Evolutionary conservation across 2,888 invertebrate species (phyloP).

Genomic region (Pegoplata infirma): DNA sequence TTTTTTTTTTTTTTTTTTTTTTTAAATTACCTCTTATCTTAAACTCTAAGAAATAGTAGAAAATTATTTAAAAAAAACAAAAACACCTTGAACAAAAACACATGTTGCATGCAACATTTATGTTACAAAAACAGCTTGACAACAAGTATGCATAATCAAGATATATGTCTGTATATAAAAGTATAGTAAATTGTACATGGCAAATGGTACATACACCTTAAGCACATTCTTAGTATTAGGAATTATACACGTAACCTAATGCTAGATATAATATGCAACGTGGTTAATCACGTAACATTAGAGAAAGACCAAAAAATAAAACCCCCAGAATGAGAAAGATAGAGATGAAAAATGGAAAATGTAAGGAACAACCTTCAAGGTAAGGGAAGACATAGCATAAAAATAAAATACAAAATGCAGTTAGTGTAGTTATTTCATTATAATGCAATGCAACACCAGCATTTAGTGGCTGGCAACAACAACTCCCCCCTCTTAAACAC

Average conservation of each 20-base stretch:
- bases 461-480: no score
- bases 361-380: conserved; percentile 14
- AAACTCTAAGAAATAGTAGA: not conserved
- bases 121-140: conserved; percentile 41
- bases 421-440: not conserved
- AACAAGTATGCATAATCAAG: conserved; percentile 30
- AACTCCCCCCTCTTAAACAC: no score
- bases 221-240: not conserved
- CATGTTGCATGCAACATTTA: conserved; percentile 54
- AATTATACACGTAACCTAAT: conserved; percentile 43
- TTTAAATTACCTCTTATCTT: not conserved
- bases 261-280: conserved; percentile 44
- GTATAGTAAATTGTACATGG: no score
- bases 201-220: not conserved
- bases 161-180: no score
- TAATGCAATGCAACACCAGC: not conserved
- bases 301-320: conserved; percentile 3
- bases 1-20: no score
- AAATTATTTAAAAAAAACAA: conserved; percentile 1
- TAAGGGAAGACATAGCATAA: no score
- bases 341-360: not conserved
- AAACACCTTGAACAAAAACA: conserved; percentile 30
- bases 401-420: not conserved
- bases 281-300: conserved; percentile 36
- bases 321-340: not conserved